Evolutionary conservation across 2,113 vertebrate genomes (phyloP).

Genomic region (Strix aluco): DNA sequence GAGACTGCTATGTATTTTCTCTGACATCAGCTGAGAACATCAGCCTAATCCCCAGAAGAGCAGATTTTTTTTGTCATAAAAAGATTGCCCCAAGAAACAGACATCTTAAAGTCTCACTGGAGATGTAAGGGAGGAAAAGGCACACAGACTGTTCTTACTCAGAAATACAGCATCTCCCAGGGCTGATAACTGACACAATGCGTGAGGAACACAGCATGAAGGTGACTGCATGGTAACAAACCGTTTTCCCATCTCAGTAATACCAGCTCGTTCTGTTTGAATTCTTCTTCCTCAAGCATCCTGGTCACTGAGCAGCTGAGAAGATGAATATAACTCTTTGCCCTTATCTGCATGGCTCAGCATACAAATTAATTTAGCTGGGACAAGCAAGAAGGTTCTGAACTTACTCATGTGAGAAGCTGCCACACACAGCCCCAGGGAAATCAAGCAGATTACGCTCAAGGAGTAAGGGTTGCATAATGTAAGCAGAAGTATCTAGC

Average conservation of each 20-base stretch:
- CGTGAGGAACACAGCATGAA: not conserved
- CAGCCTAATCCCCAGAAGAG: not conserved
- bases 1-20: not conserved
- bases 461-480: not conserved
- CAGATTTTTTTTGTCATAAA: not conserved
- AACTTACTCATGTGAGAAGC: not conserved
- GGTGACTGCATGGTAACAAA: not conserved
- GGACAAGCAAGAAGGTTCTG: not conserved
- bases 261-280: not conserved
- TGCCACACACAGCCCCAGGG: not conserved
- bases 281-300: not conserved
- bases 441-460: conserved; percentile 23
- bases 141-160: not conserved
- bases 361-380: conserved; percentile 19
- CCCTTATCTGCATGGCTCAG: conserved; percentile 12
- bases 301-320: conserved; percentile 3
- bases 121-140: not conserved
- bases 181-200: not conserved
- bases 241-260: not conserved
- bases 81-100: not conserved
- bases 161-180: not conserved
- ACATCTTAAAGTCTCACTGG: not conserved
- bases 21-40: not conserved
- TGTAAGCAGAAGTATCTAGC: not conserved
- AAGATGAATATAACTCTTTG: not conserved